Evolutionary conservation across 2,888 invertebrate genomes (phyloP).

Genomic region (Synanthedon tipuliformis): DNA sequence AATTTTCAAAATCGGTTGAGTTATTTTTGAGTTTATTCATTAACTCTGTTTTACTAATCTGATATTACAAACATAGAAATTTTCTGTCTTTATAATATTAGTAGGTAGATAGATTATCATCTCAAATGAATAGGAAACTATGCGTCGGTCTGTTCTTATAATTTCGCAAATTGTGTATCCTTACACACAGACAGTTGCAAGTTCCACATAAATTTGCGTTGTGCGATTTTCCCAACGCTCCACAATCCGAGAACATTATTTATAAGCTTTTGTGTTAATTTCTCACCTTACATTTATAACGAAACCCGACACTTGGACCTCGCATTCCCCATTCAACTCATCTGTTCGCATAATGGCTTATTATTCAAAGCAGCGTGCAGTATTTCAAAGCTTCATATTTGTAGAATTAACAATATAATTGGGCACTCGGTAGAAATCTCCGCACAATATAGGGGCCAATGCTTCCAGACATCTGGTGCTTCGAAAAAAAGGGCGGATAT

Average conservation of each 20-base stretch:
- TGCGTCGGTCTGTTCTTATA: no score
- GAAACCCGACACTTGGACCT: constrained; percentile 24
- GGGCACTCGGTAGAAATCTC: constrained; percentile 51
- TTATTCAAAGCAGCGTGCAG: constrained; percentile 55
- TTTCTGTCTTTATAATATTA: no score
- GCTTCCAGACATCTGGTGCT: constrained; percentile 57
- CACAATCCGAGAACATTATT: not conserved
- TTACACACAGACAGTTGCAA: no score
- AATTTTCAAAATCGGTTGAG: no score
- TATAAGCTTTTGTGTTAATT: constrained; percentile 12
- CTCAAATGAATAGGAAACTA: no score
- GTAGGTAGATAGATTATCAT: no score
- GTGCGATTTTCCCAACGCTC: not conserved
- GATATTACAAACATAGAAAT: no score
- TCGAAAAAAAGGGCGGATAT: constrained; percentile 66
- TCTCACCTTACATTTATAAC: constrained; percentile 9
- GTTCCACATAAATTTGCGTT: not conserved
- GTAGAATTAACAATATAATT: constrained; percentile 70
- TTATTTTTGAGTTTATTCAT: no score
- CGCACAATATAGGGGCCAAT: constrained; percentile 30
- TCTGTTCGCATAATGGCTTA: constrained; percentile 48
- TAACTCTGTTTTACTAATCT: no score
- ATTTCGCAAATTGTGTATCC: no score
- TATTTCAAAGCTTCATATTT: constrained; percentile 62
- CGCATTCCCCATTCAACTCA: not conserved